phyloP scores from a whole-genome alignment of 2,113 vertebrate species.

The Cyphomyrus plagiostoma region DNA sequence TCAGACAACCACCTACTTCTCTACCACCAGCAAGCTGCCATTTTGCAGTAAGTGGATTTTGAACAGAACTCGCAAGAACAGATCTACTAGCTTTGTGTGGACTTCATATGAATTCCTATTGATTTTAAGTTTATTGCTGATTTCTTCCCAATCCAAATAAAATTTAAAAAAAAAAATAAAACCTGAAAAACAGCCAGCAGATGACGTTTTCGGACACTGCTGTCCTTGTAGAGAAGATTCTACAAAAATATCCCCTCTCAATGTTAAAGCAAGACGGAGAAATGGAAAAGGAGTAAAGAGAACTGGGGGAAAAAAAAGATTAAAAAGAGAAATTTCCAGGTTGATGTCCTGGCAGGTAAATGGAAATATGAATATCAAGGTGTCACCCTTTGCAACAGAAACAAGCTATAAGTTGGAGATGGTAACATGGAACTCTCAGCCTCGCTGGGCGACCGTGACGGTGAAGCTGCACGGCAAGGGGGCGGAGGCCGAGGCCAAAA shows the following conservation, averaged over 20 bases:
- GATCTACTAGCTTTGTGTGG: background rate
- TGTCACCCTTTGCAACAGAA: conserved; percentile 48
- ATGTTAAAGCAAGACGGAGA: background rate
- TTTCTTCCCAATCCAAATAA: background rate
- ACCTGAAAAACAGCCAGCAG: background rate
- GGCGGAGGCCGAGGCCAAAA: conserved; percentile 46
- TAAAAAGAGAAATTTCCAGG: background rate
- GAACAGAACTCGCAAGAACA: background rate
- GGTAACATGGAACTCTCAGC: conserved; percentile 69
- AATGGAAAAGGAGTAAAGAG: background rate
- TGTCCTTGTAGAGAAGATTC: background rate
- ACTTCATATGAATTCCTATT: background rate
- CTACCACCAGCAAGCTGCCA: conserved; percentile 46
- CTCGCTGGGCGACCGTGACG: conserved; percentile 69
- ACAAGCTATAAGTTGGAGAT: conserved; percentile 77
- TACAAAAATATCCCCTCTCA: background rate
- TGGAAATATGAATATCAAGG: background rate
- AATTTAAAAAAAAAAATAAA: background rate
- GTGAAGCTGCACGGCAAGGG: conserved; percentile 59
- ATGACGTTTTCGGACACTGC: background rate
- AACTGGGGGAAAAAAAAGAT: background rate
- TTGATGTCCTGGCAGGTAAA: background rate
- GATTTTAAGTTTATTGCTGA: background rate
- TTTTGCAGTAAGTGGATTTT: conserved; percentile 56
- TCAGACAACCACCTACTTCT: conserved; percentile 48